Conservation (phyloP, 1,140 invertebrate species). For the Listronotus bonariensis region DNA sequence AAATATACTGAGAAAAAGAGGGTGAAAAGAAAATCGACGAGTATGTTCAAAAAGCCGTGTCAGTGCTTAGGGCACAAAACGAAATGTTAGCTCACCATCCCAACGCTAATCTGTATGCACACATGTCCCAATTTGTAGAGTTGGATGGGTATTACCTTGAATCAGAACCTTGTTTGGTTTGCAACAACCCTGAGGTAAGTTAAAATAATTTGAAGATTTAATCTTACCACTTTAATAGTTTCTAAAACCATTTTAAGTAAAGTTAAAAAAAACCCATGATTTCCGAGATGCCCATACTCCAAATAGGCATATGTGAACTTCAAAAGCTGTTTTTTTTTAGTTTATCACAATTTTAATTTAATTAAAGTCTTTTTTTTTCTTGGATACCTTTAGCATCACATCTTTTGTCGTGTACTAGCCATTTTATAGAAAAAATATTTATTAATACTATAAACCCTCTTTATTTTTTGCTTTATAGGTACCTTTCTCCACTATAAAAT, state of each 20-base stretch:
- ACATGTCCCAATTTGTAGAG: conserved; percentile 89
- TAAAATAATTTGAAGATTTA: background rate
- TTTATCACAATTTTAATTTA: too few relatives aligned
- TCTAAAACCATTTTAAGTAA: too few relatives aligned
- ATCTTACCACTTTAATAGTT: too few relatives aligned
- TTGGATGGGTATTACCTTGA: conserved; percentile 96
- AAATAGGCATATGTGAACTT: too few relatives aligned
- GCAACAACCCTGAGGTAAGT: conserved; percentile 87
- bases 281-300: too few relatives aligned
- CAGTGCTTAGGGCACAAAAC: conserved; percentile 85
- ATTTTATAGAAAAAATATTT: too few relatives aligned
- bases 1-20: conserved; percentile 47
- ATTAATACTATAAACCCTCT: background rate
- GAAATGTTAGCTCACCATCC: conserved; percentile 86
- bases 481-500: conserved; percentile 87
- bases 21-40: conserved; percentile 62
- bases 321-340: too few relatives aligned
- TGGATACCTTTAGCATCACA: too few relatives aligned
- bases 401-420: too few relatives aligned
- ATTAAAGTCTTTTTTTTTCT: too few relatives aligned
- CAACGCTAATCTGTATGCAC: conserved; percentile 91
- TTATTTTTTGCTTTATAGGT: conserved; percentile 56
- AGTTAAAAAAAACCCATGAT: too few relatives aligned
- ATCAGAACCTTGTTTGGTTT: conserved; percentile 95
- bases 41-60: conserved; percentile 85